phyloP scores from a whole-genome alignment of 1,140 invertebrate species.

The Lordiphosa stackelbergi region DNA sequence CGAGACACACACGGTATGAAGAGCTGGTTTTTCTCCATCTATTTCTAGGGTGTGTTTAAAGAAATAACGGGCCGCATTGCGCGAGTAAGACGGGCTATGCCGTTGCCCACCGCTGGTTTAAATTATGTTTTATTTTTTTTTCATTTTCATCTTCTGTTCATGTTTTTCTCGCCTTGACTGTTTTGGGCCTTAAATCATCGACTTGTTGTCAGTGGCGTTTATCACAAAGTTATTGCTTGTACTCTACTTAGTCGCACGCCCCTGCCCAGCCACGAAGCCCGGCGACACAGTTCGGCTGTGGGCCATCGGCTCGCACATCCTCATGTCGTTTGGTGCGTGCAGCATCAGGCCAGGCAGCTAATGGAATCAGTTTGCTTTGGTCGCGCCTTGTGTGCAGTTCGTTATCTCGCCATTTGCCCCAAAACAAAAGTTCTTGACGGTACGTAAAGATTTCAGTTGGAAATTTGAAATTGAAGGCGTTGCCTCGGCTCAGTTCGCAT shows the following conservation, averaged over 20 bases:
- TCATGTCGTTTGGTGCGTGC: slow-evolving; percentile 12
- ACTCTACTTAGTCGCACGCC: too few relatives aligned
- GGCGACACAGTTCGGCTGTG: background rate
- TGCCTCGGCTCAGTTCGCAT: slow-evolving; percentile 4
- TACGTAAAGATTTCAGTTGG: slow-evolving; percentile 22
- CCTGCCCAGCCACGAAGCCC: background rate
- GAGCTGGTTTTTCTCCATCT: too few relatives aligned
- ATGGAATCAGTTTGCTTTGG: slow-evolving; percentile 38
- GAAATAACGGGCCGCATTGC: too few relatives aligned
- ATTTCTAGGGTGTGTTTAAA: too few relatives aligned
- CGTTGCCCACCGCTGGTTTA: too few relatives aligned
- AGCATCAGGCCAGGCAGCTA: slow-evolving; percentile 11
- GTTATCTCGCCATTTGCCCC: background rate
- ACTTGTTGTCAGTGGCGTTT: slow-evolving; percentile 4
- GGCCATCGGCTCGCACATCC: slow-evolving; percentile 11
- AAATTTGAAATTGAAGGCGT: slow-evolving; percentile 41
- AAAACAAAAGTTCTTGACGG: slow-evolving; percentile 6
- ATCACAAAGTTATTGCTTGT: too few relatives aligned
- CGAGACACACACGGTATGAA: too few relatives aligned
- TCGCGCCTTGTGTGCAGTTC: slow-evolving; percentile 47
- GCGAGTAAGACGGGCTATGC: too few relatives aligned
- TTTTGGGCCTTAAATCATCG: background rate
- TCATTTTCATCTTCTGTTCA: too few relatives aligned
- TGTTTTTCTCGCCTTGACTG: background rate
- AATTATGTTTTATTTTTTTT: too few relatives aligned